Percentiles rank a stretch among this genome's conserved stretches.
Evolutionary conservation across 2,797 vertebrate genomes (phyloP).

Genomic region (Tangara arthus): DNA sequence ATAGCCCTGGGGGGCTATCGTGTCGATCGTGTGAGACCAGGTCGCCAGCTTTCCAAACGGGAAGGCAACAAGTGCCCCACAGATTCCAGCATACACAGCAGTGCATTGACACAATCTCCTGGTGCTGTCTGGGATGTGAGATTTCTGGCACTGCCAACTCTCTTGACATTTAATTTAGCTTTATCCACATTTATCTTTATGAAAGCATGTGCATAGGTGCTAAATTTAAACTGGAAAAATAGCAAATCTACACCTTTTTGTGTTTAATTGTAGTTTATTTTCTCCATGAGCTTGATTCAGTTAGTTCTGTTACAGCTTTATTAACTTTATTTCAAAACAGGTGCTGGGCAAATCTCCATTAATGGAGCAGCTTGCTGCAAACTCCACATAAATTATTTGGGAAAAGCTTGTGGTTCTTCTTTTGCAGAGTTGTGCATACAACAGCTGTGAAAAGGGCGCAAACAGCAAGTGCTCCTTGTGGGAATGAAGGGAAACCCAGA

Average conservation of each 20-base stretch:
- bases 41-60: no score
- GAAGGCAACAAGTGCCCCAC: background rate
- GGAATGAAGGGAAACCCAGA: background rate
- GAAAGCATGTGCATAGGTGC: fast-evolving
- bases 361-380: background rate
- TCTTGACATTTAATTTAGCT: background rate
- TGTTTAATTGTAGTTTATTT: background rate
- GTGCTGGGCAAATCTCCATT: background rate
- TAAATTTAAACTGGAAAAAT: background rate
- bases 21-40: no score
- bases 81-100: background rate
- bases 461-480: background rate
- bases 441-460: background rate
- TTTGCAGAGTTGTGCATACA: fast-evolving
- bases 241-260: background rate
- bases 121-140: background rate
- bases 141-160: background rate
- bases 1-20: no score
- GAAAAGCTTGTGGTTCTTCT: background rate
- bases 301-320: background rate
- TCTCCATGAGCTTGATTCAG: background rate
- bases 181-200: background rate
- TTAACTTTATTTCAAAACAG: background rate
- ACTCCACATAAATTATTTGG: fast-evolving
- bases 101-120: background rate